These are phyloP conservation scores for Aspidiotus destructor DNA, from an alignment of 2,888 invertebrate species.

Conservation along the genomic window DNA sequence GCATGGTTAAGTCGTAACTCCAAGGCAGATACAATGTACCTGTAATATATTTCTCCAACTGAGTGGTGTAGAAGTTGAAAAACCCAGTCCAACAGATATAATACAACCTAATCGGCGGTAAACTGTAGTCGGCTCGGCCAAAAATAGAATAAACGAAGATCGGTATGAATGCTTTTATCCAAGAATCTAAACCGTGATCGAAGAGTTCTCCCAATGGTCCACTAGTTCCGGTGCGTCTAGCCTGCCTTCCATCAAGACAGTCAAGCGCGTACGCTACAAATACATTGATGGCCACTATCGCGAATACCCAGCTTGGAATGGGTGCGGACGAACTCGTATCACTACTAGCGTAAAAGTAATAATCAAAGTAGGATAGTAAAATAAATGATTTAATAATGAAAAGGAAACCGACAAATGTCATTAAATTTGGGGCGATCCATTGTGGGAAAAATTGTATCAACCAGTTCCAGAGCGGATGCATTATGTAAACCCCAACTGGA, in stretches of 20 bases:
- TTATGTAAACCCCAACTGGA: conserved; percentile 92
- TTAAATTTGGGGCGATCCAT: conserved; percentile 94
- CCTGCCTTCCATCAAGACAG: conserved; percentile 98
- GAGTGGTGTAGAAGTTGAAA: conserved; percentile 89
- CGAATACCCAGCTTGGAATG: conserved; percentile 85
- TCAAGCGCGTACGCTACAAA: conserved; percentile 93
- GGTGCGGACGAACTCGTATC: conserved; percentile 45
- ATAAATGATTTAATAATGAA: conserved; percentile 81
- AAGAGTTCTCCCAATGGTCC: conserved; percentile 95
- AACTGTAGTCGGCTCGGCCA: conserved; percentile 43
- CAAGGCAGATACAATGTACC: conserved; percentile 81
- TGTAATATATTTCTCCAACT: conserved; percentile 99
- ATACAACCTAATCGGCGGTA: conserved; percentile 73
- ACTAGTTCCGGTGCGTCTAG: conserved; percentile 83
- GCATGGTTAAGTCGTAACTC: conserved; percentile 97
- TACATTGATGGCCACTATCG: conserved; percentile 75
- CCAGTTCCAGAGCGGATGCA: conserved; percentile 99
- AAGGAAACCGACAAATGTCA: conserved; percentile 91
- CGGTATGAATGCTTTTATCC: conserved; percentile 90
- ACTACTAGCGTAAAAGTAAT: conserved; percentile 75
- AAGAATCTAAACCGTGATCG: conserved; percentile 97
- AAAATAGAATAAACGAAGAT: conserved; percentile 90
- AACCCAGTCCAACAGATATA: conserved; percentile 87
- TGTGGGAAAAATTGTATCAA: conserved; percentile 70
- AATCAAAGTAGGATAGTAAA: conserved; percentile 81